Percentiles rank a stretch among this genome's conserved stretches.
Evolutionary conservation across 2,797 vertebrate species (phyloP).

Genomic region (Falco novaeseelandiae): DNA sequence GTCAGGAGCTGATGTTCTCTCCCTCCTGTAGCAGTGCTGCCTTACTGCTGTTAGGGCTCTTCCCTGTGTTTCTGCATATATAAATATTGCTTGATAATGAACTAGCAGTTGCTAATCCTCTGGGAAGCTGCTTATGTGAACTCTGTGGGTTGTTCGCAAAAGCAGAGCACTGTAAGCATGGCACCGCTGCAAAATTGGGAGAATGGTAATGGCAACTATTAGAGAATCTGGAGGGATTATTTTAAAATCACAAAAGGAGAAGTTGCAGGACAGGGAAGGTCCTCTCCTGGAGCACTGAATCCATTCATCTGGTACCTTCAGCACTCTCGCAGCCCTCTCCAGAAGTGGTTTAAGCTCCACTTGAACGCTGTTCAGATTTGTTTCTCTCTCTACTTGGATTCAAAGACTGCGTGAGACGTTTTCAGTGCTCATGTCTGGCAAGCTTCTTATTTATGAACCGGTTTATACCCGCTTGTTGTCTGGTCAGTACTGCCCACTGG

Average conservation of each 20-base stretch:
- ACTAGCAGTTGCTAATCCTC: not conserved
- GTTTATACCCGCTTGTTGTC: not conserved
- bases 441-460: not conserved
- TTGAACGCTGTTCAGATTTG: not conserved
- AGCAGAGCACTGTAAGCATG: accelerated
- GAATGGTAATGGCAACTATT: not conserved
- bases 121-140: not conserved
- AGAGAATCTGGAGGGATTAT: not conserved
- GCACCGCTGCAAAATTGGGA: not conserved
- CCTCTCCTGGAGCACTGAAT: not conserved
- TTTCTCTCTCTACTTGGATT: not conserved
- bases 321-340: not conserved
- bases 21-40: not conserved
- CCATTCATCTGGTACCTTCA: not conserved
- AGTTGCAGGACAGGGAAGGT: not conserved
- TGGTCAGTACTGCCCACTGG: not conserved
- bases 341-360: not conserved
- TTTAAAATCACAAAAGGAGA: not conserved
- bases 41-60: not conserved
- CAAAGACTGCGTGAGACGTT: not conserved
- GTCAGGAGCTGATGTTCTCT: not conserved
- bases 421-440: not conserved
- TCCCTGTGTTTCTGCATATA: not conserved
- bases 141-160: not conserved
- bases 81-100: not conserved